Conservation (phyloP, 2,797 vertebrate species). For the Falco cherrug region DNA sequence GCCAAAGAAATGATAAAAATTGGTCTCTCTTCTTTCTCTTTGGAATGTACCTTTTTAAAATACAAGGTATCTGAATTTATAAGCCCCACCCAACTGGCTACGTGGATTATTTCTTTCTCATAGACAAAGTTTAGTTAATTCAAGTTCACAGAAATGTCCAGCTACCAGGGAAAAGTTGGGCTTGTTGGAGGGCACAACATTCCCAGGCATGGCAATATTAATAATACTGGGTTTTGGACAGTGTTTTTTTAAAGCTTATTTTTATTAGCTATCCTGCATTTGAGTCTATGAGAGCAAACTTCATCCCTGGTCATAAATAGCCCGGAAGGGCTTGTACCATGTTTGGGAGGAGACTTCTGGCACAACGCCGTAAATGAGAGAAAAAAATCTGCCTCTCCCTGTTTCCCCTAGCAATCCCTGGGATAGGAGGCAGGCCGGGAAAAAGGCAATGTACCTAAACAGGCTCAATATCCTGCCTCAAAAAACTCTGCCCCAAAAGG, state of each 20-base stretch:
- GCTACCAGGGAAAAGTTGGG: neutral
- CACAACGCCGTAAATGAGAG: neutral
- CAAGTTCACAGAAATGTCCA: neutral
- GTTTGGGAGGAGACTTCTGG: neutral
- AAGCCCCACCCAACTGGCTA: neutral
- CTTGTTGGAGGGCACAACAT: neutral
- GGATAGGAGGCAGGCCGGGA: neutral
- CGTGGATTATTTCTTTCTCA: neutral
- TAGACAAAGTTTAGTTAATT: neutral
- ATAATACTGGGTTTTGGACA: neutral
- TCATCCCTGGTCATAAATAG: neutral
- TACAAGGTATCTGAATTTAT: neutral
- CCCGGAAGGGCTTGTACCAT: neutral
- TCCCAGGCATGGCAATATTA: neutral
- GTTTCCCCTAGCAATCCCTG: neutral
- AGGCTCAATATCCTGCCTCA: neutral
- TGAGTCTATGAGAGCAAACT: neutral
- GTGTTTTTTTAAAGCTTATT: neutral
- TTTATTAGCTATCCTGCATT: neutral
- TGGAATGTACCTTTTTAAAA: neutral
- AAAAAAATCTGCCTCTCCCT: neutral
- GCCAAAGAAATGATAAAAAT: neutral
- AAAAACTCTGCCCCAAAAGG: neutral
- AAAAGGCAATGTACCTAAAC: neutral
- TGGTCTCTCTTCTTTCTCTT: neutral